Percentiles rank a stretch among this genome's conserved stretches.
Evolutionary conservation across 2,797 vertebrate genomes (phyloP).

Genomic region (Anisognathus igniventris): DNA sequence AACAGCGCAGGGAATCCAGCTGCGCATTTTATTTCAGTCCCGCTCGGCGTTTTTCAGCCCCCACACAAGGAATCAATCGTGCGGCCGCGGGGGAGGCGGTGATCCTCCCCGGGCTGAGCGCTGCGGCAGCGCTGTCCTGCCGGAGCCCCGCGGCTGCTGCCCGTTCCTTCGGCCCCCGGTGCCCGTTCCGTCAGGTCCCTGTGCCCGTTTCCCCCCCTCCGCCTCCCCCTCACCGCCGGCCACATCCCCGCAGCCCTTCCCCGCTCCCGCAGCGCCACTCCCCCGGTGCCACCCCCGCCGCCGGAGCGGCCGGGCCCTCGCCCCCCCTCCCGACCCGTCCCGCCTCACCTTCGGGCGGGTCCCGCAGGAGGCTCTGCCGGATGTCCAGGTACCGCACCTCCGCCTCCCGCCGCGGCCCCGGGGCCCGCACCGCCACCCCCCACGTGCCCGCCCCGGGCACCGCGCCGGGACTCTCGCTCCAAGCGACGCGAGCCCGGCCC

Average conservation of each 20-base stretch:
- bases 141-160: not conserved
- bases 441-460: not conserved
- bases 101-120: not conserved
- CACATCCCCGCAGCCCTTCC: not conserved
- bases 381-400: slow-evolving; percentile 72
- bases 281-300: not conserved
- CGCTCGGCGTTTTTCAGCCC: fast-evolving
- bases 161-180: too few relatives aligned
- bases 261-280: not conserved
- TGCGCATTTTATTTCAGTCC: fast-evolving
- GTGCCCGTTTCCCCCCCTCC: too few relatives aligned
- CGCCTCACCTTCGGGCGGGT: slow-evolving; percentile 64
- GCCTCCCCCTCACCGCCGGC: not conserved
- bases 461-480: slow-evolving; percentile 29
- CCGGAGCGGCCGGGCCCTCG: not conserved
- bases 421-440: not conserved
- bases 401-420: slow-evolving; percentile 11
- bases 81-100: fast-evolving
- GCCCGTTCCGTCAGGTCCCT: not conserved
- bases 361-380: slow-evolving; percentile 55
- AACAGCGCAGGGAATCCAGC: fast-evolving
- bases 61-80: fast-evolving
- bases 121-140: not conserved
- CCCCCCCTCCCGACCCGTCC: too few relatives aligned
- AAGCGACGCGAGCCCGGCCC: slow-evolving; percentile 73